A percentile compares a stretch with the other conserved stretches of the same genome.
These are phyloP conservation scores for Spea multiplicata DNA, from an alignment of 2,113 vertebrate species.

Conservation along the genomic window DNA sequence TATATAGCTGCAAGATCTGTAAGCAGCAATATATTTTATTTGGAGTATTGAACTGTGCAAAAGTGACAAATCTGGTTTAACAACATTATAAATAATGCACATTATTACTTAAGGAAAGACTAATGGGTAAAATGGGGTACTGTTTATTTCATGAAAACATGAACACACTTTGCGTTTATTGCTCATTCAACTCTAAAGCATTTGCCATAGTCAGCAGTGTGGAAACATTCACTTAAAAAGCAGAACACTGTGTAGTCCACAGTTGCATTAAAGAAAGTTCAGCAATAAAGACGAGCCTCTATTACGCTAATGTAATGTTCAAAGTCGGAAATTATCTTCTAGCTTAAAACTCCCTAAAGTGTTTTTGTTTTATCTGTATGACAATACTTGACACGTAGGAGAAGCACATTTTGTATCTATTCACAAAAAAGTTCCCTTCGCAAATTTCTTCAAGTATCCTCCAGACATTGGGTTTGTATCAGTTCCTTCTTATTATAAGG, in stretches of 20 bases:
- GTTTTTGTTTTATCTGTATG: background rate
- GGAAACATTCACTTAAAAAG: constrained; percentile 1
- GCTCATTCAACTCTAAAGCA: constrained; percentile 10
- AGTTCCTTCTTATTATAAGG: background rate
- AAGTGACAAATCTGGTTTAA: too few relatives aligned
- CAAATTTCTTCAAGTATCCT: background rate
- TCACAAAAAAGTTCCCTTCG: background rate
- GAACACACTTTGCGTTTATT: background rate
- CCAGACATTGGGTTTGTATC: background rate
- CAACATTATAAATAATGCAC: background rate
- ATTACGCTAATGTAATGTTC: background rate
- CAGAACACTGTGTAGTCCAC: background rate
- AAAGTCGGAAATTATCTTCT: constrained; percentile 7
- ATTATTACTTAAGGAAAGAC: background rate
- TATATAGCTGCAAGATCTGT: too few relatives aligned
- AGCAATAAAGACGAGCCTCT: background rate
- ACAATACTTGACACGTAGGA: background rate
- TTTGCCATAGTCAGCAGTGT: background rate
- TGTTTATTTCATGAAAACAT: constrained; percentile 8
- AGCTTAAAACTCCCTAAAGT: background rate
- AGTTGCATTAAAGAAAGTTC: background rate
- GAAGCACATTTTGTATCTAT: background rate
- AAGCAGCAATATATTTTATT: too few relatives aligned
- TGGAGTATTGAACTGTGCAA: too few relatives aligned
- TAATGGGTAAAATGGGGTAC: constrained; percentile 8